Evolutionary conservation across 2,797 vertebrate species (phyloP).

Genomic region (Gastrophryne carolinensis): DNA sequence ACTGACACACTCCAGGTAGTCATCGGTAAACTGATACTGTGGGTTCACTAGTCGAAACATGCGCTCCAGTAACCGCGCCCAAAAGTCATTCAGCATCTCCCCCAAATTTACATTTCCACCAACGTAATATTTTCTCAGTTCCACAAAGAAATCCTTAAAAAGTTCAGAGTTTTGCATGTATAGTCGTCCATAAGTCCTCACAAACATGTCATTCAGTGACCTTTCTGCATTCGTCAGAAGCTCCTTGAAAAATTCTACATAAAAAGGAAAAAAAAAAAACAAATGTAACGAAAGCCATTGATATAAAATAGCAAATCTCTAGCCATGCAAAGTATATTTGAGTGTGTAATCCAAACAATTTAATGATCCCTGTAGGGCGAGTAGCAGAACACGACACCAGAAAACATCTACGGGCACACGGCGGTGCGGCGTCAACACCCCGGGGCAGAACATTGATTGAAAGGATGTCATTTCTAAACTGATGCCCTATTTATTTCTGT

Average conservation of each 20-base stretch:
- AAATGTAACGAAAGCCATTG: no score
- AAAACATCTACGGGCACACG: no score
- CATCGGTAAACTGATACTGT: slow-evolving; percentile 88
- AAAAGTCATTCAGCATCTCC: slow-evolving; percentile 92
- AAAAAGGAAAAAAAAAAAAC: background rate
- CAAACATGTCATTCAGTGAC: slow-evolving; percentile 91
- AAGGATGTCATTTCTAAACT: no score
- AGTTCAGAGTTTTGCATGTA: slow-evolving; percentile 93
- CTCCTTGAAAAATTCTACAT: slow-evolving; percentile 91
- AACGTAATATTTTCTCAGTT: slow-evolving; percentile 85
- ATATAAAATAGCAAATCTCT: no score
- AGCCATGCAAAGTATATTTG: no score
- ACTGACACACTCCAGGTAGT: slow-evolving; percentile 93
- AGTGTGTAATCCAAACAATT: no score
- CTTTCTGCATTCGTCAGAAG: slow-evolving; percentile 87
- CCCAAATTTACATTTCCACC: slow-evolving; percentile 85
- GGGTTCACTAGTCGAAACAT: slow-evolving; percentile 95
- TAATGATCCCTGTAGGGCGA: no score
- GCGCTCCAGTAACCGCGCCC: slow-evolving; percentile 89
- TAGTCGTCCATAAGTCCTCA: slow-evolving; percentile 89
- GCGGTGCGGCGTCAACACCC: no score
- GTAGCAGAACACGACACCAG: no score
- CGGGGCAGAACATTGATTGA: no score
- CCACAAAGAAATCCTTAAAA: slow-evolving; percentile 89
- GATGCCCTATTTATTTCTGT: no score